Evolutionary conservation across 2,797 vertebrate species (phyloP).

Genomic region (Lutjanus argentimaculatus): DNA sequence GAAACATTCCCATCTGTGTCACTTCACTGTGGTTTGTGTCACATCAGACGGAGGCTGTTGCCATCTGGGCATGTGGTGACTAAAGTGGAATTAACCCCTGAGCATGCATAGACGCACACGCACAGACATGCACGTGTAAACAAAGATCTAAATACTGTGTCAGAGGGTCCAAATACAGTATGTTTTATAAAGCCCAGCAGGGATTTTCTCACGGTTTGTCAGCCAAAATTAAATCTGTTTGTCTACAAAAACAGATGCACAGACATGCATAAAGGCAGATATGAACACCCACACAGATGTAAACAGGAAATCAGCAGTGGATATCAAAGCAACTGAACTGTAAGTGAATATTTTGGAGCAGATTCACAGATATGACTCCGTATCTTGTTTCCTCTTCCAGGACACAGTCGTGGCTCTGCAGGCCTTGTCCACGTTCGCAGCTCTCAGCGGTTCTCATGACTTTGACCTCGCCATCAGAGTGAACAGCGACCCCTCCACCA

Average conservation of each 20-base stretch:
- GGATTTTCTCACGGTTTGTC: conserved; percentile 6
- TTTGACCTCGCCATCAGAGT: conserved; percentile 81
- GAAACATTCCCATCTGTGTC: background rate
- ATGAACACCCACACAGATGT: background rate
- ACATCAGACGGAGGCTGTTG: conserved; percentile 12
- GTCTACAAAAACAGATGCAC: background rate
- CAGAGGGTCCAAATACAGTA: conserved; percentile 10
- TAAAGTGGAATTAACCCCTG: conserved; percentile 23
- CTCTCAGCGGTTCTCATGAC: conserved; percentile 51
- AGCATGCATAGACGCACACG: conserved; percentile 4
- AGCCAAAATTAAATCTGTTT: background rate
- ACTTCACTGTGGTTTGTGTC: background rate
- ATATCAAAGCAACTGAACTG: conserved; percentile 32
- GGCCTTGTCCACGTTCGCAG: conserved; percentile 87
- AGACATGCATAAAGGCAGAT: background rate
- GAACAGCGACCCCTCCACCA: background rate
- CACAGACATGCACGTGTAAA: conserved; percentile 17
- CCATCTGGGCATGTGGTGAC: conserved; percentile 25
- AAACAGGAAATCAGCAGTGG: conserved; percentile 29
- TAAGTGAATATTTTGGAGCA: background rate
- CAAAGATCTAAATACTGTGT: conserved; percentile 9
- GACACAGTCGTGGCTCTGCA: conserved; percentile 92
- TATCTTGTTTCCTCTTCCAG: conserved; percentile 72
- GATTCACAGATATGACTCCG: background rate
- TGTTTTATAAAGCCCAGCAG: too few relatives aligned